Evolutionary conservation across 1,140 invertebrate species (phyloP).

Genomic region (Brachionus paranguensis): DNA sequence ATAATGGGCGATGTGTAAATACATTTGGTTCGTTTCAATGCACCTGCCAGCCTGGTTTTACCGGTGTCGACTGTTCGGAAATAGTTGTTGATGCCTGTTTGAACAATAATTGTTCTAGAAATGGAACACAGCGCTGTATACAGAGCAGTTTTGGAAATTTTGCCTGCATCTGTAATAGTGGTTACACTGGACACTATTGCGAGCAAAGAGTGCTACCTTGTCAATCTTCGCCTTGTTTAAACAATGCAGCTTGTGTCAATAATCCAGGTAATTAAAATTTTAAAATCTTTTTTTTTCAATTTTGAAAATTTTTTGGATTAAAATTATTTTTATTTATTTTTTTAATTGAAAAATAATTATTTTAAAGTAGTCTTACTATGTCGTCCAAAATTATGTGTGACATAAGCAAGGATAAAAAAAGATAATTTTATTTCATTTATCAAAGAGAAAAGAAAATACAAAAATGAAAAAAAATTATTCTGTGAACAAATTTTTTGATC

Average conservation of each 20-base stretch:
- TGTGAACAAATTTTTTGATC: no score
- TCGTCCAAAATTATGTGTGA: no score
- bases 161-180: slow-evolving; percentile 16
- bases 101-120: not conserved
- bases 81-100: not conserved
- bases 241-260: not conserved
- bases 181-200: not conserved
- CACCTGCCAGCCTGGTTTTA: not conserved
- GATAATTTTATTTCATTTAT: no score
- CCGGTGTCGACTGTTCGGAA: not conserved
- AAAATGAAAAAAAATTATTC: no score
- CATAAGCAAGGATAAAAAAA: no score
- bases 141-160: slow-evolving; percentile 8
- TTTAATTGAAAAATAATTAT: not conserved
- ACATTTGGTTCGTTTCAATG: slow-evolving; percentile 35
- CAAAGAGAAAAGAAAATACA: no score
- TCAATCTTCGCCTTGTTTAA: not conserved
- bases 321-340: not conserved
- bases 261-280: not conserved
- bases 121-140: not conserved
- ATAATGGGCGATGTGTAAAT: slow-evolving; percentile 42
- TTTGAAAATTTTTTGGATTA: not conserved
- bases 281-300: no score
- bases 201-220: not conserved
- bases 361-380: slow-evolving; percentile 46